These are phyloP conservation scores for Trinorchestia longiramus DNA, from an alignment of 1,140 invertebrate species.

Conservation along the genomic window DNA sequence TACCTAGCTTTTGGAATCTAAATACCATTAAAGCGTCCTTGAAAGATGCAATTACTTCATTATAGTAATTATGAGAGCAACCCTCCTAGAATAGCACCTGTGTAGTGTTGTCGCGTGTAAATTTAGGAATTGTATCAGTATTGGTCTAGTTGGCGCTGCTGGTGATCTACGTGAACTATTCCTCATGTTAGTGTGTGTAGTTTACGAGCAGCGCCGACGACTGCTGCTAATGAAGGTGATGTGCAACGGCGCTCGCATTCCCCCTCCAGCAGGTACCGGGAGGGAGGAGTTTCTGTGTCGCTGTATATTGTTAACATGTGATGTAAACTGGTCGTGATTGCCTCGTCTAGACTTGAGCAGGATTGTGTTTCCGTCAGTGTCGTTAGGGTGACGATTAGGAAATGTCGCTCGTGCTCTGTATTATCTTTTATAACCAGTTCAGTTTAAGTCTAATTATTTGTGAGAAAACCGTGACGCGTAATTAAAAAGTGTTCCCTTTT, in stretches of 20 bases:
- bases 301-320: background rate
- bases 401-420: background rate
- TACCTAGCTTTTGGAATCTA: background rate
- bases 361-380: background rate
- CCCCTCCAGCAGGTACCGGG: background rate
- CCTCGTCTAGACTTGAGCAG: background rate
- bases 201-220: background rate
- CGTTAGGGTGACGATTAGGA: background rate
- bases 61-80: background rate
- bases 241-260: background rate
- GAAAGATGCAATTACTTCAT: background rate
- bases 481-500: background rate
- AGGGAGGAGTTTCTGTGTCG: background rate
- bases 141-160: background rate
- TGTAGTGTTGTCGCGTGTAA: background rate
- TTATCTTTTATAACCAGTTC: background rate
- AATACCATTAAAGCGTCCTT: background rate
- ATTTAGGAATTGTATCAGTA: background rate
- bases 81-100: background rate
- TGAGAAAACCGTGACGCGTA: background rate
- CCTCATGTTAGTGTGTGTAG: background rate
- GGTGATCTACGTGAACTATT: background rate
- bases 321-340: background rate
- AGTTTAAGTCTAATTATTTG: background rate
- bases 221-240: constrained; percentile 30